Evolutionary conservation across 2,888 invertebrate genomes (phyloP).

Genomic region (Spilosoma lubricipeda): DNA sequence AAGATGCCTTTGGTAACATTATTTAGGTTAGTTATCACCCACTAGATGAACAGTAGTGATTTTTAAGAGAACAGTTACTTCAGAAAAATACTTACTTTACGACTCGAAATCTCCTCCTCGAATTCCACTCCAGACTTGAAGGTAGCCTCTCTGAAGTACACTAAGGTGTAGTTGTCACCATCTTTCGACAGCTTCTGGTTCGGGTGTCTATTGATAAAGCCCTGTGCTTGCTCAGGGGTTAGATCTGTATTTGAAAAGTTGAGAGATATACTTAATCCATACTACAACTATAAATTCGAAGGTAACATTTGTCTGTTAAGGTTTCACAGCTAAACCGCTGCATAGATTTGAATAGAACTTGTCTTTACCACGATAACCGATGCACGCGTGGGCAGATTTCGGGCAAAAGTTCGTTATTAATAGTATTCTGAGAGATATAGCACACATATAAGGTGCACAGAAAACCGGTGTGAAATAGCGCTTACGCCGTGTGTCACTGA

Average conservation of each 20-base stretch:
- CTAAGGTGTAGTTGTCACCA: constrained; percentile 55
- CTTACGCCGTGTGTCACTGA: too few relatives aligned
- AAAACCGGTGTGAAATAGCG: too few relatives aligned
- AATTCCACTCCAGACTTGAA: constrained; percentile 59
- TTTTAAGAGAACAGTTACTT: neutral
- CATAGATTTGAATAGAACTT: too few relatives aligned
- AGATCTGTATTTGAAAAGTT: constrained; percentile 38
- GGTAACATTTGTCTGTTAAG: too few relatives aligned
- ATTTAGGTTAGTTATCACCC: neutral
- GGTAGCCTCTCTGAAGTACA: constrained; percentile 38
- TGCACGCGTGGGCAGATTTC: too few relatives aligned
- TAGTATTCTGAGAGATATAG: too few relatives aligned
- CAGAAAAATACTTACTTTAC: constrained; percentile 29
- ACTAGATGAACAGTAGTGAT: neutral
- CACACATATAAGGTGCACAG: too few relatives aligned
- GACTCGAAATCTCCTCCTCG: constrained; percentile 43
- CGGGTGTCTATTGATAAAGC: constrained; percentile 41
- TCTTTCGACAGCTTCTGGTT: constrained; percentile 48
- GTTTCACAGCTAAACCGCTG: too few relatives aligned
- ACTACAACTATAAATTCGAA: too few relatives aligned
- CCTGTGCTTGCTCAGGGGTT: constrained; percentile 44
- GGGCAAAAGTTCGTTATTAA: too few relatives aligned
- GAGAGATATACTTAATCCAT: constrained; percentile 3
- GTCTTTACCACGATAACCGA: too few relatives aligned
- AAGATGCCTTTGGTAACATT: too few relatives aligned